Conservation (phyloP, 1,140 invertebrate species). For the Palaemon carinicauda region DNA sequence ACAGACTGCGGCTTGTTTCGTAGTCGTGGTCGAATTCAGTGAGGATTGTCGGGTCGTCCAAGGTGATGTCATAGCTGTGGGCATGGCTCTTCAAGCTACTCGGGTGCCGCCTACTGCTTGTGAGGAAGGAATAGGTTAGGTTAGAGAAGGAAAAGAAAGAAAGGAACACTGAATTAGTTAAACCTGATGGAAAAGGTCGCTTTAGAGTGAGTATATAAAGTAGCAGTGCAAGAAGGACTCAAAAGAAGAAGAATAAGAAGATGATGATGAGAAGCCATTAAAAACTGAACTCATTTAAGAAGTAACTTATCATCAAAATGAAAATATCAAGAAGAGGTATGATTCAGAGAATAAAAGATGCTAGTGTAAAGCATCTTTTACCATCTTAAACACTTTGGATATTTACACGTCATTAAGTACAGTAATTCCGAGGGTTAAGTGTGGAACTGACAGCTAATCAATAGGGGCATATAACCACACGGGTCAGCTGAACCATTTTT, state of each 20-base stretch:
- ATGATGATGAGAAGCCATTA: neutral
- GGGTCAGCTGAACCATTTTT: no score
- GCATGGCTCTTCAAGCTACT: constrained; percentile 51
- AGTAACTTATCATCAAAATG: neutral
- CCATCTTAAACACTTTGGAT: no score
- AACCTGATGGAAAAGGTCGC: constrained; percentile 39
- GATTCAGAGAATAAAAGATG: no score
- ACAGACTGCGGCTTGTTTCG: neutral
- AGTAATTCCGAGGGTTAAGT: no score
- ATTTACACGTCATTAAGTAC: no score
- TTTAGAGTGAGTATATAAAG: constrained; percentile 40
- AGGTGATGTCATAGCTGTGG: constrained; percentile 46
- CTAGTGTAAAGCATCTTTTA: no score
- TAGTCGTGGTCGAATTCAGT: constrained; percentile 35
- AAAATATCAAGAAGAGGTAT: neutral
- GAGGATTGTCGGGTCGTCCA: constrained; percentile 20
- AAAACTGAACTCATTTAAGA: neutral
- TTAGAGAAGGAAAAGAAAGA: constrained; percentile 52
- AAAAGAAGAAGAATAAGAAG: neutral
- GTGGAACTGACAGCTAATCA: no score
- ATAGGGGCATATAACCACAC: no score
- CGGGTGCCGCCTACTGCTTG: constrained; percentile 52
- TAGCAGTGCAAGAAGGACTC: neutral
- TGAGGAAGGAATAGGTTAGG: constrained; percentile 48
- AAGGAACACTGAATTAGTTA: constrained; percentile 54